These are phyloP conservation scores for Podabrus alpinus DNA, from an alignment of 2,888 invertebrate genomes.

Conservation along the genomic window DNA sequence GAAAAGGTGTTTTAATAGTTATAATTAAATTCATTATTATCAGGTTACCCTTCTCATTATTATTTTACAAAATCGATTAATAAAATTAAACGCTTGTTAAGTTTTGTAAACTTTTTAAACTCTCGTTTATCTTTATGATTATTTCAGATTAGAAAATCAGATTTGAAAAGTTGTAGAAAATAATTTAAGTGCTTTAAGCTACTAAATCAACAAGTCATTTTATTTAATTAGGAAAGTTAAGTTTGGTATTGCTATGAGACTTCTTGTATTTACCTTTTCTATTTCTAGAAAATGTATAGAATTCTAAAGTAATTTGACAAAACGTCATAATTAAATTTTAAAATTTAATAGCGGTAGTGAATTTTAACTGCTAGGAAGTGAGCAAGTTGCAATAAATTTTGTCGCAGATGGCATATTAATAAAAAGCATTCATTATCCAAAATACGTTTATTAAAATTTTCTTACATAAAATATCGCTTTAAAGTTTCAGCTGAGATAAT, in stretches of 20 bases:
- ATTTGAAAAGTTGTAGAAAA: not conserved
- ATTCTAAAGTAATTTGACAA: not conserved
- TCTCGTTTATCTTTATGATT: not conserved
- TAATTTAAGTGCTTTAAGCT: not conserved
- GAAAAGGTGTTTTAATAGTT: not conserved
- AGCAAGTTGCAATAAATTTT: not conserved
- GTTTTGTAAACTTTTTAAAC: not conserved
- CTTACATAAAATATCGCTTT: not conserved
- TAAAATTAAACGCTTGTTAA: not conserved
- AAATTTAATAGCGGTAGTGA: not conserved
- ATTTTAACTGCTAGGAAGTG: not conserved
- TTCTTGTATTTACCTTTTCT: not conserved
- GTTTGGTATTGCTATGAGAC: not conserved
- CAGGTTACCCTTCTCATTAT: not conserved
- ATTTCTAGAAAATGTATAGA: not conserved
- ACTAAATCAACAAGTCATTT: not conserved
- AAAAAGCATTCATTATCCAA: not conserved
- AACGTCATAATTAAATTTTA: not conserved
- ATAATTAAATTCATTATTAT: not conserved
- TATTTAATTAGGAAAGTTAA: not conserved
- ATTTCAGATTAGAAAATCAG: not conserved
- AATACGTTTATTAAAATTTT: not conserved
- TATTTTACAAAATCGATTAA: not conserved
- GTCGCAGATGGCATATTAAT: not conserved
- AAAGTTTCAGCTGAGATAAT: not conserved